phyloP scores from a whole-genome alignment of 2,113 vertebrate genomes.

The Percina caprodes region DNA sequence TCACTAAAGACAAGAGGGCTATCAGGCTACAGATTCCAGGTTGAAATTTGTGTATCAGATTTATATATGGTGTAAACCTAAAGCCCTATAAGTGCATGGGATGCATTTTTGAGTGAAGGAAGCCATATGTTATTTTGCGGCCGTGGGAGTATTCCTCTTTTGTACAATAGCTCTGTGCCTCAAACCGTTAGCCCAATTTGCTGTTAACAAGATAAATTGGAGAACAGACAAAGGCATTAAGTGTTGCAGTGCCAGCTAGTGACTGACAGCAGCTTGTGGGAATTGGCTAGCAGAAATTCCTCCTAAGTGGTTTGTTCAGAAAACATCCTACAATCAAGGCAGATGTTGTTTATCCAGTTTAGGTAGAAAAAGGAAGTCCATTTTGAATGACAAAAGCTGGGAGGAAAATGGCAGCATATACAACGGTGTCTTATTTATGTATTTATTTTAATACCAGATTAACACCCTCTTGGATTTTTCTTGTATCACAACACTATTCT shows the following conservation, averaged over 20 bases:
- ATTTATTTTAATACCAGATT: conserved; percentile 44
- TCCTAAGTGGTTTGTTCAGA: conserved; percentile 87
- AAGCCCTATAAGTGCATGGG: conserved; percentile 72
- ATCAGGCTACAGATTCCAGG: conserved; percentile 42
- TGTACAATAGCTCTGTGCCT: conserved; percentile 81
- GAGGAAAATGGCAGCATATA: conserved; percentile 54
- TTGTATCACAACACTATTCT: conserved; percentile 13
- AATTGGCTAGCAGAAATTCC: conserved; percentile 85
- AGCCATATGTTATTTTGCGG: conserved; percentile 75
- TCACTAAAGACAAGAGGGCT: conserved; percentile 41
- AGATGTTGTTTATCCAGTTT: conserved; percentile 86
- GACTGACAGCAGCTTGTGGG: conserved; percentile 88
- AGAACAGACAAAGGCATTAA: conserved; percentile 88
- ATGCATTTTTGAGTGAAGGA: conserved; percentile 79
- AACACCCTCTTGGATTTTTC: conserved; percentile 16
- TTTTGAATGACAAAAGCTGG: conserved; percentile 75
- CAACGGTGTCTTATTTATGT: conserved; percentile 33
- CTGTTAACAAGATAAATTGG: conserved; percentile 89
- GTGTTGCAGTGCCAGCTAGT: conserved; percentile 86
- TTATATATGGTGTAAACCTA: conserved; percentile 68
- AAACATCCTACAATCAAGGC: conserved; percentile 85
- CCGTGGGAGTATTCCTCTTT: conserved; percentile 75
- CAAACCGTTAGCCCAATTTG: conserved; percentile 85
- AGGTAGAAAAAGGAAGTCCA: conserved; percentile 72
- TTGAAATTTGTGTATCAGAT: conserved; percentile 56